Conservation (phyloP, 1,140 invertebrate genomes). For the Aradophagus sp. region DNA sequence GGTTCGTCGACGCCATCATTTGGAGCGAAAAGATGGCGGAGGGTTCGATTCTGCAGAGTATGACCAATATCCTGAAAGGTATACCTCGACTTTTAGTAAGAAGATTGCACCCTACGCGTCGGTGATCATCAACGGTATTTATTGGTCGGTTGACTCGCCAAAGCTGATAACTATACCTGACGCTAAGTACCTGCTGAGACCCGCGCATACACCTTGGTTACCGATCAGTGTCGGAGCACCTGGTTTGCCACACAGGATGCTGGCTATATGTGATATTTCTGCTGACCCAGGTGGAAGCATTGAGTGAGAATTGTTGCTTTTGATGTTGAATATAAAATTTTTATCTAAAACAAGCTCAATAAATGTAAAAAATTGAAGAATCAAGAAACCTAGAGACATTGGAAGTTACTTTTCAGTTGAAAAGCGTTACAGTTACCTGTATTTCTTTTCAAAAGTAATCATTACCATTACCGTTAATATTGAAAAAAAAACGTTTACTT, state of each 20-base stretch:
- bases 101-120: conserved; percentile 98
- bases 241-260: conserved; percentile 90
- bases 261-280: conserved; percentile 97
- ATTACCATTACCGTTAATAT: too few species aligned
- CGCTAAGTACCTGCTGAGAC: conserved; percentile 93
- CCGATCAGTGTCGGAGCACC: conserved; percentile 90
- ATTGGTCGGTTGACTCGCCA: conserved; percentile 97
- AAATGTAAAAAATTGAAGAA: too few species aligned
- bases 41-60: conserved; percentile 94
- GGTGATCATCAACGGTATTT: conserved; percentile 98
- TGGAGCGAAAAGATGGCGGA: conserved; percentile 92
- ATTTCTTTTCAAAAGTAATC: too few species aligned
- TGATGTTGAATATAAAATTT: not conserved
- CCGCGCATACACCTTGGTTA: conserved; percentile 93
- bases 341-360: too few species aligned
- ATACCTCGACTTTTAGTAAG: conserved; percentile 96
- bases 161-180: conserved; percentile 98
- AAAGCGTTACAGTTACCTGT: too few species aligned
- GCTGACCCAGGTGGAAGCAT: conserved; percentile 99
- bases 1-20: conserved; percentile 92
- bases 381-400: too few species aligned
- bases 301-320: conserved; percentile 76
- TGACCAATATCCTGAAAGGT: conserved; percentile 92
- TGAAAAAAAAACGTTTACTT: too few species aligned
- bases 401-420: too few species aligned